Conservation (phyloP, 2,888 invertebrate genomes). For the Ganaspis brasiliensis region DNA sequence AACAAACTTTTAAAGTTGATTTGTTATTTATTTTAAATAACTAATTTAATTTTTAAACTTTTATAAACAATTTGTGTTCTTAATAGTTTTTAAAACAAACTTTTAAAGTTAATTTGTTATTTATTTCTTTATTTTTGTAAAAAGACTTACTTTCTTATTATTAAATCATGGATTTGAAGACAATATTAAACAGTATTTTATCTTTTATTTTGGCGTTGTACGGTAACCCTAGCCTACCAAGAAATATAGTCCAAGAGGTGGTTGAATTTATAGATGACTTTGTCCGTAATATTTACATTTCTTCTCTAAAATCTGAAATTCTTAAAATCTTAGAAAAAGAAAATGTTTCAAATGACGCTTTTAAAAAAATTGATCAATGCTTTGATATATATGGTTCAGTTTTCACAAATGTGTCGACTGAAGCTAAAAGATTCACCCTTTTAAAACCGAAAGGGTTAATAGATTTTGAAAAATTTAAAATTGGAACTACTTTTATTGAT, state of each 20-base stretch:
- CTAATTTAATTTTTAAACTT: background rate
- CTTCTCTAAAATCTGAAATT: slow-evolving; percentile 45
- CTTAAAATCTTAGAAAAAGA: slow-evolving; percentile 39
- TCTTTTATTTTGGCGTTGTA: background rate
- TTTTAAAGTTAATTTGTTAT: no score
- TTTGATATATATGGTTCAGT: slow-evolving; percentile 38
- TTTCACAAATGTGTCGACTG: slow-evolving; percentile 46
- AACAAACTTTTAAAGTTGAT: background rate
- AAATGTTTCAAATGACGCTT: background rate
- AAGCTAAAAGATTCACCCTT: slow-evolving; percentile 47
- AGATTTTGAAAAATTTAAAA: slow-evolving; percentile 41
- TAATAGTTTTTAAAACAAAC: no score
- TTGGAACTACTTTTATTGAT: background rate
- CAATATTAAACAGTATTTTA: background rate
- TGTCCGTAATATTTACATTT: slow-evolving; percentile 38
- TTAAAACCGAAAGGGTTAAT: slow-evolving; percentile 47
- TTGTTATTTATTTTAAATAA: background rate
- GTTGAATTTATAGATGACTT: slow-evolving; percentile 42
- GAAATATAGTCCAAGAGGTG: slow-evolving; percentile 46
- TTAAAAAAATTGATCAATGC: slow-evolving; percentile 23
- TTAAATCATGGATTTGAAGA: background rate
- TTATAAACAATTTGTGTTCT: background rate
- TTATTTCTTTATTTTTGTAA: no score
- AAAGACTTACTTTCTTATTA: background rate
- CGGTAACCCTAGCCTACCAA: slow-evolving; percentile 7